Percentiles rank a stretch among this genome's conserved stretches.
These are phyloP conservation scores for Lomographa bimaculata DNA, from an alignment of 2,888 invertebrate species.

Conservation along the genomic window DNA sequence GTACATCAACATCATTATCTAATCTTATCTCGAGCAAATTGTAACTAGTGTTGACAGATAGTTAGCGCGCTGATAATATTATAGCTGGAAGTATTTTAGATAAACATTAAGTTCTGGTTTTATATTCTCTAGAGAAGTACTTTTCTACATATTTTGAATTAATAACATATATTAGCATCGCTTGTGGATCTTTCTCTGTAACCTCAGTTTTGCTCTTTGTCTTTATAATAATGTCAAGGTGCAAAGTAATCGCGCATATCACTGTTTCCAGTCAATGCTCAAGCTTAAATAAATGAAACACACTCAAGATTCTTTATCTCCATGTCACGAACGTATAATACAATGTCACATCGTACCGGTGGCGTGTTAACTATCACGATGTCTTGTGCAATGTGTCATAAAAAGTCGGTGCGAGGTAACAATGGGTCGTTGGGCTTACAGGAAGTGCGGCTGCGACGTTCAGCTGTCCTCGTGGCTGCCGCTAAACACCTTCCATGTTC, in stretches of 20 bases:
- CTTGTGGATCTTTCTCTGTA: too few species aligned
- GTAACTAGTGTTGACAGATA: constrained; percentile 27
- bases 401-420: constrained; percentile 59
- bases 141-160: too few species aligned
- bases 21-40: constrained; percentile 32
- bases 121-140: constrained; percentile 7
- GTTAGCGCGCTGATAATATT: constrained; percentile 22
- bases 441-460: constrained; percentile 66
- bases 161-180: too few species aligned
- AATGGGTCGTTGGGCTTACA: constrained; percentile 69
- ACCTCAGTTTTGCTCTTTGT: constrained; percentile 3
- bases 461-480: constrained; percentile 52
- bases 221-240: constrained; percentile 22
- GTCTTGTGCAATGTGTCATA: constrained; percentile 55
- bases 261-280: constrained; percentile 20
- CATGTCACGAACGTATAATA: constrained; percentile 45
- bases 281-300: constrained; percentile 15
- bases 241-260: constrained; percentile 14
- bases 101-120: constrained; percentile 7
- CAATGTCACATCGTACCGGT: constrained; percentile 41
- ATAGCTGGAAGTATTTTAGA: constrained; percentile 17
- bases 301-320: constrained; percentile 33
- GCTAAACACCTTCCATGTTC: constrained; percentile 36
- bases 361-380: constrained; percentile 37
- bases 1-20: constrained; percentile 32